phyloP scores from a whole-genome alignment of 2,797 vertebrate species.

The Sebastes umbrosus region DNA sequence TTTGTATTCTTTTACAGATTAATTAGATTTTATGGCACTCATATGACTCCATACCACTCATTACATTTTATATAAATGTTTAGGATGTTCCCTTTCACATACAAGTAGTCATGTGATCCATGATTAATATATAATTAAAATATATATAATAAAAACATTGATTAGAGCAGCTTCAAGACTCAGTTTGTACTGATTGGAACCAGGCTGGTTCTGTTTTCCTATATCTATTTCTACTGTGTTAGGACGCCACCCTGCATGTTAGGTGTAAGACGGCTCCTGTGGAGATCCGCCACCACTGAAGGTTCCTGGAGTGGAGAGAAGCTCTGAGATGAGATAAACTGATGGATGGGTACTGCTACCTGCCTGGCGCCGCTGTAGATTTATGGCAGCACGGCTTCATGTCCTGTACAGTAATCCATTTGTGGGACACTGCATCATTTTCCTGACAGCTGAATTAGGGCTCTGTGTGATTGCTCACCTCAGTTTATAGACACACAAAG shows the following conservation, averaged over 20 bases:
- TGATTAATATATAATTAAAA: background rate
- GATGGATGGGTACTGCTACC: conserved; percentile 55
- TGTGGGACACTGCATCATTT: conserved; percentile 57
- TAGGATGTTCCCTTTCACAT: background rate
- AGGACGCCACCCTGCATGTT: too few relatives aligned
- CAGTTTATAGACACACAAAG: conserved; percentile 44
- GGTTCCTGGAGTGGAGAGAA: conserved; percentile 23
- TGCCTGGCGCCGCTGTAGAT: conserved; percentile 40
- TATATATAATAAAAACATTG: background rate
- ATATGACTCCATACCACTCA: too few relatives aligned
- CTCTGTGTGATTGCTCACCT: conserved; percentile 44
- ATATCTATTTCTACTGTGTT: background rate
- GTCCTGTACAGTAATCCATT: conserved; percentile 66
- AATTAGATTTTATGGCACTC: too few relatives aligned
- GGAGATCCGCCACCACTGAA: conserved; percentile 5
- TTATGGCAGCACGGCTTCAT: conserved; percentile 53
- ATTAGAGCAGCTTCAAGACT: background rate
- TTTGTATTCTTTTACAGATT: too few relatives aligned
- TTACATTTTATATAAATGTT: too few relatives aligned
- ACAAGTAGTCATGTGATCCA: background rate
- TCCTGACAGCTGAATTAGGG: conserved; percentile 59
- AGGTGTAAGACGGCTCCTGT: background rate
- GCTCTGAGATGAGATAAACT: conserved; percentile 56
- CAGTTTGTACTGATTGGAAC: background rate
- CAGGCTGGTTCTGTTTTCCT: background rate